Evolutionary conservation across 2,888 invertebrate genomes (phyloP).

Genomic region (Stenolophus ochropezus): DNA sequence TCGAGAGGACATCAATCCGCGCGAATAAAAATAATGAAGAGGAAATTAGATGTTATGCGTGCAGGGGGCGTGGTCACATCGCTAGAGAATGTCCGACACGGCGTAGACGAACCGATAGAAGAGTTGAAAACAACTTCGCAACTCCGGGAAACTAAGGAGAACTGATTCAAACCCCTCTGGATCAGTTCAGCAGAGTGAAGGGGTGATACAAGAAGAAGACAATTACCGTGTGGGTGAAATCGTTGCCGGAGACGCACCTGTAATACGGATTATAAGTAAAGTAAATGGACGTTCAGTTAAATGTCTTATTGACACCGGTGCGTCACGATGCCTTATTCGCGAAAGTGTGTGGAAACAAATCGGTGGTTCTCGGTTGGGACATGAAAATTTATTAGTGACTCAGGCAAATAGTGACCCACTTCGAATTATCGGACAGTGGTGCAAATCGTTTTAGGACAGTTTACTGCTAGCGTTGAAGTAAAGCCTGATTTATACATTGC

Average conservation of each 20-base stretch:
- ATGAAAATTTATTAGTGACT: background rate
- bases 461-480: background rate
- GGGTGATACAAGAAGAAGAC: background rate
- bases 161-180: background rate
- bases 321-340: background rate
- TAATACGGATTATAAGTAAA: background rate
- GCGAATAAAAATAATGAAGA: too few relatives aligned
- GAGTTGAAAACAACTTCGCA: too few relatives aligned
- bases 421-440: too few relatives aligned
- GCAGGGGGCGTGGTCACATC: too few relatives aligned
- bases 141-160: background rate
- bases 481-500: too few relatives aligned
- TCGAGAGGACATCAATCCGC: too few relatives aligned
- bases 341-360: background rate
- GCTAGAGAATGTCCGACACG: too few relatives aligned
- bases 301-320: conserved; percentile 3
- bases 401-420: too few relatives aligned
- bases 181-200: background rate
- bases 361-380: background rate
- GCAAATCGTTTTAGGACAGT: background rate
- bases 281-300: background rate
- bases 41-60: too few relatives aligned
- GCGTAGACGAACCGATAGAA: too few relatives aligned
- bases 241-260: background rate
- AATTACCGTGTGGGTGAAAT: background rate